These are phyloP conservation scores for Anguilla japonica DNA, from an alignment of 2,113 vertebrate species.

Conservation along the genomic window DNA sequence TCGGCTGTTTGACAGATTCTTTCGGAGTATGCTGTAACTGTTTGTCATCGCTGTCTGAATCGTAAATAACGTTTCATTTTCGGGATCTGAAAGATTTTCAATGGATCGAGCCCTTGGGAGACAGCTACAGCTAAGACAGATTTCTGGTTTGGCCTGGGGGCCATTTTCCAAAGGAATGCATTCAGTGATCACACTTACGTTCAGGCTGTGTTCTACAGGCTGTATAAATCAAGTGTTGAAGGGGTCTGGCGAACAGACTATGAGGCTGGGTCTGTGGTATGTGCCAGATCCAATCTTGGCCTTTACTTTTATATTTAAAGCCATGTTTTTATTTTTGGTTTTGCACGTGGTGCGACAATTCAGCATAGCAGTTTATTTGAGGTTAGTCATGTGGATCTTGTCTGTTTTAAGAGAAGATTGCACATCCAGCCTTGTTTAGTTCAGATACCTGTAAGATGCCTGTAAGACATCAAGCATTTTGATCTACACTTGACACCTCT, in stretches of 20 bases:
- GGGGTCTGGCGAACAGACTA: slow-evolving; percentile 14
- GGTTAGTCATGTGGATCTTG: background rate
- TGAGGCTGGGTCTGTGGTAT: slow-evolving; percentile 31
- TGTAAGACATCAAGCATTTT: no score
- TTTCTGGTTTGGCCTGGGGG: slow-evolving; percentile 22
- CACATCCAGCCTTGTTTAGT: background rate
- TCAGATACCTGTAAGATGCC: no score
- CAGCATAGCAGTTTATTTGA: background rate
- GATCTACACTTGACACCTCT: background rate
- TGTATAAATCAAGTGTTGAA: background rate
- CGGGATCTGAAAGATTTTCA: background rate
- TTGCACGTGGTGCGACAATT: background rate
- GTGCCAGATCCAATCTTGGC: background rate
- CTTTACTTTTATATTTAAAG: slow-evolving; percentile 6
- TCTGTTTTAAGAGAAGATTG: background rate
- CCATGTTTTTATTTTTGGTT: background rate
- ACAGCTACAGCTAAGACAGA: background rate
- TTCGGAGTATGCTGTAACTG: background rate
- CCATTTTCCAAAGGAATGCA: slow-evolving; percentile 33
- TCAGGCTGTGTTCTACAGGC: slow-evolving; percentile 23
- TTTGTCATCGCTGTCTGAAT: background rate
- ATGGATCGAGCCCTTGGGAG: background rate
- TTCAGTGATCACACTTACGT: slow-evolving; percentile 26
- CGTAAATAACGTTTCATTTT: background rate
- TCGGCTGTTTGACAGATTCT: background rate